Evolutionary conservation across 2,113 vertebrate species (phyloP).

Genomic region (Calyptommatus sinebrachiatus): DNA sequence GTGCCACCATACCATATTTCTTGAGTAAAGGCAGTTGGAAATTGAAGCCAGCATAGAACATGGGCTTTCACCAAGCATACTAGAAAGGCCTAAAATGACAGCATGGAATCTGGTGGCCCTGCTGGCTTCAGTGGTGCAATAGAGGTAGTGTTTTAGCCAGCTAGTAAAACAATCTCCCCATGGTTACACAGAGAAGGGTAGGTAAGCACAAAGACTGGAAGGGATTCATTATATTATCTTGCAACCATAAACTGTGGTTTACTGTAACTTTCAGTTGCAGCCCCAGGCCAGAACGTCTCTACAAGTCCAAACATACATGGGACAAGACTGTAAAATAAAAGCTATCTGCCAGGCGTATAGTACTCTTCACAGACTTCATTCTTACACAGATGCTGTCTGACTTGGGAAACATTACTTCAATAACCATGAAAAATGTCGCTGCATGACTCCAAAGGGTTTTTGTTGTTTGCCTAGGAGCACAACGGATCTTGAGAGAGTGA

Average conservation of each 20-base stretch:
- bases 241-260: background rate
- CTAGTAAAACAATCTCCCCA: no score
- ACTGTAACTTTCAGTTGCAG: background rate
- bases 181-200: background rate
- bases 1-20: no score
- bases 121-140: no score
- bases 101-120: no score
- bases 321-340: background rate
- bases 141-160: no score
- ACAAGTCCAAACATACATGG: background rate
- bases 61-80: no score
- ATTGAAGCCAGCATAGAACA: no score
- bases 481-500: slow-evolving; percentile 69
- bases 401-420: slow-evolving; percentile 68
- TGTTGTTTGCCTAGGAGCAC: slow-evolving; percentile 65
- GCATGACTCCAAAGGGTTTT: slow-evolving; percentile 48
- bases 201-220: background rate
- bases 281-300: slow-evolving; percentile 55
- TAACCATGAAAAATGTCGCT: slow-evolving; percentile 71
- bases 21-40: background rate
- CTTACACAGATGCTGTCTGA: slow-evolving; percentile 63
- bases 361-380: slow-evolving; percentile 54
- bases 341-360: no score
- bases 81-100: no score
- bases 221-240: background rate